Evolutionary conservation across 1,140 invertebrate genomes (phyloP).

Genomic region (Cotesia glomerata): DNA sequence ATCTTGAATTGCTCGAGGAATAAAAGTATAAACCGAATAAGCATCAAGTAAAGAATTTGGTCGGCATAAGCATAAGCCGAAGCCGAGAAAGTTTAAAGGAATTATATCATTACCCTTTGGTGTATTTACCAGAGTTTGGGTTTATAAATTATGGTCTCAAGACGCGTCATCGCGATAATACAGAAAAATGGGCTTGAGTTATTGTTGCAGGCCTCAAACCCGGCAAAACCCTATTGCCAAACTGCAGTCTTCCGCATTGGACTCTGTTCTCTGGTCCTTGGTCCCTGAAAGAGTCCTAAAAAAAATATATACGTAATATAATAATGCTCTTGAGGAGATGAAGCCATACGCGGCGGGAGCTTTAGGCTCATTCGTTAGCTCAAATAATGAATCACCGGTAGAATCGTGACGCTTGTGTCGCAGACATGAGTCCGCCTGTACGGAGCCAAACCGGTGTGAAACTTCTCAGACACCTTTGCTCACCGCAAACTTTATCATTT

Average conservation of each 20-base stretch:
- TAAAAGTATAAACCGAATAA: no score
- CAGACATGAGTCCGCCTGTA: not conserved
- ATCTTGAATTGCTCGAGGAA: no score
- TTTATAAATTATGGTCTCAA: constrained; percentile 45
- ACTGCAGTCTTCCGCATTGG: constrained; percentile 4
- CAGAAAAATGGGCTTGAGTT: constrained; percentile 46
- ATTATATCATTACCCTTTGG: constrained; percentile 43
- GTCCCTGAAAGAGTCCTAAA: not conserved
- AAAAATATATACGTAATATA: not conserved
- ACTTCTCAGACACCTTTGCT: not conserved
- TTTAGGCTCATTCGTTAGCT: constrained; percentile 42
- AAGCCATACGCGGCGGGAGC: constrained; percentile 20
- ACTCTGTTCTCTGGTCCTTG: constrained; percentile 29
- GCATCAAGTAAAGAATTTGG: not conserved
- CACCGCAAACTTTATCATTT: not conserved
- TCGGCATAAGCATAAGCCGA: not conserved
- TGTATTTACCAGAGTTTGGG: not conserved
- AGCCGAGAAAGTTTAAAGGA: constrained; percentile 17
- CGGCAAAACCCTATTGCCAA: not conserved
- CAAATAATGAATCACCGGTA: constrained; percentile 44
- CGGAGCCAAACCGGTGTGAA: constrained; percentile 10
- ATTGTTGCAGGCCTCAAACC: not conserved
- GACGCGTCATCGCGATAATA: constrained; percentile 50
- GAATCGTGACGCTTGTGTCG: constrained; percentile 32
- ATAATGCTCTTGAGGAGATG: not conserved